Conservation (phyloP, 2,888 invertebrate species). For the Rhorus exstirpatorius region DNA sequence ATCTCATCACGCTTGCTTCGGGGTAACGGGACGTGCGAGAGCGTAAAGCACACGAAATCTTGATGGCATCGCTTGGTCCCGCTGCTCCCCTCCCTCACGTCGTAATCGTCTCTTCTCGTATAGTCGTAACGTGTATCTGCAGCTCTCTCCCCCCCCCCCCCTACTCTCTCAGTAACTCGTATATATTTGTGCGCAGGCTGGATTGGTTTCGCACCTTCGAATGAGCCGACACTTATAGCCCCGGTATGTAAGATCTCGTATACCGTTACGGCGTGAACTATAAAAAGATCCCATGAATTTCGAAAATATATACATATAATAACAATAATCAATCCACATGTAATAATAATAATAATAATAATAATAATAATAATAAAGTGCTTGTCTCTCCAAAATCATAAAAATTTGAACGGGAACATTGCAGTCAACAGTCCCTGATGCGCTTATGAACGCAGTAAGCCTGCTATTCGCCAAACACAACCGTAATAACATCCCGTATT, state of each 20-base stretch:
- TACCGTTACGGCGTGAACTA: conserved; percentile 12
- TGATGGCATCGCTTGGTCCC: conserved; percentile 65
- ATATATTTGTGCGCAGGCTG: conserved; percentile 48
- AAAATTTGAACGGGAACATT: conserved; percentile 19
- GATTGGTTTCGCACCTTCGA: conserved; percentile 68
- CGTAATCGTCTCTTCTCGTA: conserved; percentile 56
- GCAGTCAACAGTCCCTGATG: not conserved
- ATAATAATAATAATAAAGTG: conserved; percentile 28
- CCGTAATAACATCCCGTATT: too few species aligned
- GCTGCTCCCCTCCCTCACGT: conserved; percentile 29
- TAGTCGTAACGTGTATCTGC: conserved; percentile 53
- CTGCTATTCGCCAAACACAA: too few species aligned
- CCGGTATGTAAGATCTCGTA: conserved; percentile 36
- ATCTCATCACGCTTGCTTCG: conserved; percentile 57
- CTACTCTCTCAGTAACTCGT: not conserved
- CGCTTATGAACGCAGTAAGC: too few species aligned
- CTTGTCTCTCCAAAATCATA: conserved; percentile 11
- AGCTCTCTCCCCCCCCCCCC: conserved; percentile 19
- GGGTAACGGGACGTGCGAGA: conserved; percentile 67
- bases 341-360: not conserved
- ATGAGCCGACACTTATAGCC: conserved; percentile 54
- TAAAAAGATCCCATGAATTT: conserved; percentile 33
- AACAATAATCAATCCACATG: conserved; percentile 40
- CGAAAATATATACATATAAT: conserved; percentile 7
- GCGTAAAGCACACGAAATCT: conserved; percentile 65